These are phyloP conservation scores for Oreochromis tanganicae DNA, from an alignment of 2,113 vertebrate species.

Conservation along the genomic window DNA sequence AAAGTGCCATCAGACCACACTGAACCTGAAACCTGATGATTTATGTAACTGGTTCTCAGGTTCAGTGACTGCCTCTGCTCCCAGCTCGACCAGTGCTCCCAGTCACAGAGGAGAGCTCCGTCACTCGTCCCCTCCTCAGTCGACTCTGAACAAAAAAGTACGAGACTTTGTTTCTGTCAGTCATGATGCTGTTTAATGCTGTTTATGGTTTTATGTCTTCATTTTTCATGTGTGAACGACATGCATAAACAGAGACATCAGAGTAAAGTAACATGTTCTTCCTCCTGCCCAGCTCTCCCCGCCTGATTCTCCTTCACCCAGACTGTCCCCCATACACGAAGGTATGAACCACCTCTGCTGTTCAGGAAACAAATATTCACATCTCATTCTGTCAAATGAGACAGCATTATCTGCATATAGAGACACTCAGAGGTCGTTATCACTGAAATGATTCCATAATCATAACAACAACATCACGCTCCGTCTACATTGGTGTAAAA, in stretches of 20 bases:
- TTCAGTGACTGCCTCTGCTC: background rate
- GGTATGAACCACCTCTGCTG: slow-evolving; percentile 3
- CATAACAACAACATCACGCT: background rate
- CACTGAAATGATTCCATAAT: background rate
- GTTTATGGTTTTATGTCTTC: background rate
- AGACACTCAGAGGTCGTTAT: background rate
- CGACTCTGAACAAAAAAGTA: background rate
- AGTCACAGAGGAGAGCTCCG: background rate
- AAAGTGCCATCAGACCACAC: background rate
- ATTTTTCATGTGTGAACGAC: background rate
- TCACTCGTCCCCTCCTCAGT: background rate
- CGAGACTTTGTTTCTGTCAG: background rate
- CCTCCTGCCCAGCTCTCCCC: background rate
- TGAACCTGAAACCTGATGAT: background rate
- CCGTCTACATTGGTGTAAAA: background rate
- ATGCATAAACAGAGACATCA: background rate
- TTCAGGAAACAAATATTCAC: background rate
- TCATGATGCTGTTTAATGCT: background rate
- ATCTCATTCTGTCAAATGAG: background rate
- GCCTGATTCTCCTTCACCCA: background rate
- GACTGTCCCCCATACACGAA: background rate
- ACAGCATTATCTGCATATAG: background rate
- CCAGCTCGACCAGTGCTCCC: background rate
- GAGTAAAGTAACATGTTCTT: background rate
- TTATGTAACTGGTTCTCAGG: background rate